Evolutionary conservation across 92 coral and sea anemone species (phyloP), one percentile per base, ranked within the genome.

Genomic region (Siderastrea siderea): DNA sequence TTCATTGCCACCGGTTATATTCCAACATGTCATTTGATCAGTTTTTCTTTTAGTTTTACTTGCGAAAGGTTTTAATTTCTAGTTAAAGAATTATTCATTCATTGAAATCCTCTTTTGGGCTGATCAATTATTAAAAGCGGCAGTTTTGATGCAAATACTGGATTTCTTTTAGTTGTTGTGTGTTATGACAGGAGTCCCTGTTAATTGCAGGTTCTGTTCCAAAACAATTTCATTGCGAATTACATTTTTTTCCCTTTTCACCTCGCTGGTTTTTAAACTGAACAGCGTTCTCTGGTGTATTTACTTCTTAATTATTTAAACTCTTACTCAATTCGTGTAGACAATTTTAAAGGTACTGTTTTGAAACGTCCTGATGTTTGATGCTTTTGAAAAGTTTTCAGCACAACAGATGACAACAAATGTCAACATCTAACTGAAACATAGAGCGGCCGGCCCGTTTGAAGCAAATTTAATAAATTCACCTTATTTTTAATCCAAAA

Each of bases 51-150:
- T 17, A 11, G n/a, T 15, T n/a, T 64, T 38, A 7, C 61, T 55
- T 7, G 8, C 2, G 2, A 5, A 14, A 55, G 61, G 12, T 55
- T 3, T 55, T 7, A 55, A 55, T 3, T 55, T 55, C 61, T 11
- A 55, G 61, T 55, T 6, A 55, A 55, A 14, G 61, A 55, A 55
- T 55, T 14, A 38, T 74, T 52, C 53, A 52, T 74, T 52, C 64
- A 74, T 74, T 11, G 13, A 17, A 5, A n/a, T 53, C 9, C 2
- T 11, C 10, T 13, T 74, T 74, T 74, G 47, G 63, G 5, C 38
- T 17, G 47, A 74, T 74, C 78, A 74, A 74, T 74, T 74, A 74
- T 74, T 74, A 53, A 74, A 74, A 26, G 47, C 47, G 8, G 3
- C 6, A 52, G 4, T 74, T 74, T 74, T 53, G 17, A 74, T 74